These are phyloP conservation scores for Grammatotria lemairii DNA, from an alignment of 2,113 vertebrate genomes.

Conservation along the genomic window DNA sequence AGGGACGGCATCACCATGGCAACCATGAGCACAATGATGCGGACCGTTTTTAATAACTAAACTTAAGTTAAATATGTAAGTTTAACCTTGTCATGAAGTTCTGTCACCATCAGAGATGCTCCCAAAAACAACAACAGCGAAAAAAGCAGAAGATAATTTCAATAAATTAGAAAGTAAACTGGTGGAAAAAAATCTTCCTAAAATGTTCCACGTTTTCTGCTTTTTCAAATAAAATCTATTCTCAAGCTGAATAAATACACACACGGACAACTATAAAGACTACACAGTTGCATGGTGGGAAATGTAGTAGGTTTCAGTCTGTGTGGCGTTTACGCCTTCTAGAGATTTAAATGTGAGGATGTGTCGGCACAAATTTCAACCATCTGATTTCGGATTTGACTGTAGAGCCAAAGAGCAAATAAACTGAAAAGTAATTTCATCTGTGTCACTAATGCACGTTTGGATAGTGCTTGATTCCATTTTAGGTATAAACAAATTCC, in stretches of 20 bases:
- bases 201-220: background rate
- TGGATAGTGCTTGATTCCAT: background rate
- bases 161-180: background rate
- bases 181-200: background rate
- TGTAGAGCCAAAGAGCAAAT: background rate
- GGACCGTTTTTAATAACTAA: background rate
- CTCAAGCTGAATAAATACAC: background rate
- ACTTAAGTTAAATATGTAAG: background rate
- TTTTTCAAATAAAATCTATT: background rate
- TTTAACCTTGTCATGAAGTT: background rate
- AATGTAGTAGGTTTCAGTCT: background rate
- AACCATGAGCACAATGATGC: background rate
- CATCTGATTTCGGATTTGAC: background rate
- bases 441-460: background rate
- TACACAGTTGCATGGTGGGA: background rate
- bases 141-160: background rate
- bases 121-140: background rate
- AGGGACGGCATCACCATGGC: background rate
- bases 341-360: background rate
- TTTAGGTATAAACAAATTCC: background rate
- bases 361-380: background rate
- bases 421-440: background rate
- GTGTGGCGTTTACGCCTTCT: background rate
- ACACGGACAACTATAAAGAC: background rate
- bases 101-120: background rate